Conservation (phyloP, 2,888 invertebrate species). For the Sesamia inferens region DNA sequence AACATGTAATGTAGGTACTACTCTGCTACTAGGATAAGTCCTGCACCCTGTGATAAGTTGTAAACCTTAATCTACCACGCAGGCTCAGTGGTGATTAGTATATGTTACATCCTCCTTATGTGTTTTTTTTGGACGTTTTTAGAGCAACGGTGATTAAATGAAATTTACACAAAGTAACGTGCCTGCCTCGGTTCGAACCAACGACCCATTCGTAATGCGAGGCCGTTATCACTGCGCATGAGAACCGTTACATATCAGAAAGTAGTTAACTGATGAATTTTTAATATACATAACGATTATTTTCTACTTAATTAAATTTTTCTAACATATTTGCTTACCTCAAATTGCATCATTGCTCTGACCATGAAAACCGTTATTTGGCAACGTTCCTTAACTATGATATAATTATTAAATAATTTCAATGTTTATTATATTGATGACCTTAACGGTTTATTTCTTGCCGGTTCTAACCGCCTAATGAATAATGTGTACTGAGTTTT, state of each 20-base stretch:
- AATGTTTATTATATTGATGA: constrained; percentile 35
- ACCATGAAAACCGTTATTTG: constrained; percentile 41
- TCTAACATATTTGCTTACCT: constrained; percentile 30
- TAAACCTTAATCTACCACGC: no score
- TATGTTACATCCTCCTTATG: no score
- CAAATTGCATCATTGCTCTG: constrained; percentile 36
- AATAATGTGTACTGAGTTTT: not conserved
- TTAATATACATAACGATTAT: constrained; percentile 9
- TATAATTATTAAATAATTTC: constrained; percentile 46
- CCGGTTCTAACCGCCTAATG: constrained; percentile 11
- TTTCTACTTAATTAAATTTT: constrained; percentile 13
- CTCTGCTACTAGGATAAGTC: no score
- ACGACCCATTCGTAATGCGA: no score
- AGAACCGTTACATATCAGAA: not conserved
- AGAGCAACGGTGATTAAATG: no score
- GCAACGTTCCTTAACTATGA: constrained; percentile 14
- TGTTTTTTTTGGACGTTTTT: no score
- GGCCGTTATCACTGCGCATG: no score
- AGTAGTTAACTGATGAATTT: constrained; percentile 6
- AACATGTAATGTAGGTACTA: no score
- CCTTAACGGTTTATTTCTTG: constrained; percentile 24
- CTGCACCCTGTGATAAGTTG: no score
- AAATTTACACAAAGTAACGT: no score
- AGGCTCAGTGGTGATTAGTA: no score
- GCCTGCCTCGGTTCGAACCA: no score